These are phyloP conservation scores for Pyrgus malvae DNA, from an alignment of 2,888 invertebrate genomes.

Conservation along the genomic window DNA sequence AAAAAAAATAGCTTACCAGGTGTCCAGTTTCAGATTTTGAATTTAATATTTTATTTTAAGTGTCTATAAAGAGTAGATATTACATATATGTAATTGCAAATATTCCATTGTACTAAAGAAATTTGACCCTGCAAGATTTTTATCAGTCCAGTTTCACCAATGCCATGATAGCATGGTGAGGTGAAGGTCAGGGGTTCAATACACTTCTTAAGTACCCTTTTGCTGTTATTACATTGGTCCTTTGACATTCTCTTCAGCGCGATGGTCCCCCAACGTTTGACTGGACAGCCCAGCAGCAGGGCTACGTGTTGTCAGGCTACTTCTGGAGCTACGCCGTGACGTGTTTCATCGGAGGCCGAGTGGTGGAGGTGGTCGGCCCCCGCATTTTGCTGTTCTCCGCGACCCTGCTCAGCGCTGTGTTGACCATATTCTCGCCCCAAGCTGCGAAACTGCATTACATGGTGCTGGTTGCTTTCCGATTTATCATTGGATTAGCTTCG, in stretches of 20 bases:
- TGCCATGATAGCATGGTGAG: too few species aligned
- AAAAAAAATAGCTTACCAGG: too few species aligned
- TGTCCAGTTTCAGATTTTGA: too few species aligned
- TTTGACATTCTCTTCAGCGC: conserved; percentile 49
- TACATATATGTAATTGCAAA: too few species aligned
- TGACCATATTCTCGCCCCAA: conserved; percentile 83
- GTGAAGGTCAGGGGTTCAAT: too few species aligned
- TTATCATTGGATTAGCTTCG: conserved; percentile 83
- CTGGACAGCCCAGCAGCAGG: conserved; percentile 84
- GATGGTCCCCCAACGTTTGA: conserved; percentile 63
- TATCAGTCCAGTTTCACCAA: too few species aligned
- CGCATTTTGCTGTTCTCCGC: conserved; percentile 81
- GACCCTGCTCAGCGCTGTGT: conserved; percentile 73
- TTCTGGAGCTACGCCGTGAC: conserved; percentile 83
- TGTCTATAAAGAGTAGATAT: too few species aligned
- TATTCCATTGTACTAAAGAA: too few species aligned
- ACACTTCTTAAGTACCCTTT: too few species aligned
- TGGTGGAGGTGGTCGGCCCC: conserved; percentile 85
- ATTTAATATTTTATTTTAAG: too few species aligned
- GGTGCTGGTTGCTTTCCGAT: conserved; percentile 80
- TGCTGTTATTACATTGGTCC: too few species aligned
- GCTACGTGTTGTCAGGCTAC: conserved; percentile 82
- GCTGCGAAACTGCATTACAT: conserved; percentile 82
- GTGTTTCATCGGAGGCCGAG: conserved; percentile 82
- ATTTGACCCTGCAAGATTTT: too few species aligned